A percentile compares a stretch with the other conserved stretches of the same genome.
Evolutionary conservation across 2,797 vertebrate species (phyloP).

Genomic region (Melopsittacus undulatus): DNA sequence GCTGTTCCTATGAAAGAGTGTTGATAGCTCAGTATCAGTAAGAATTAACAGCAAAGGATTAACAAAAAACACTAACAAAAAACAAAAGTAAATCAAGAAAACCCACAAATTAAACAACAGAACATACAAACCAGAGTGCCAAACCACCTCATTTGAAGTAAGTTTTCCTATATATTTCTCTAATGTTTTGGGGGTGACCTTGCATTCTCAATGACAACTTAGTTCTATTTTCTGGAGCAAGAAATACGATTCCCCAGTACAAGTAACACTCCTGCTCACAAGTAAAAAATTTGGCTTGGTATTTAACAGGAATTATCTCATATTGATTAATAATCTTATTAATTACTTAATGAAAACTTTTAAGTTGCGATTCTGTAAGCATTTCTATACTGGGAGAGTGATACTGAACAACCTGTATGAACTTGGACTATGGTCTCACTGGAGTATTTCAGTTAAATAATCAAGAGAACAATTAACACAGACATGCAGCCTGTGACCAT

Average conservation of each 20-base stretch:
- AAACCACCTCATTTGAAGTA: not conserved
- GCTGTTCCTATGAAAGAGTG: constrained; percentile 84
- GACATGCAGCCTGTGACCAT: not conserved
- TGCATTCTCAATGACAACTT: not conserved
- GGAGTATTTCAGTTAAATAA: not conserved
- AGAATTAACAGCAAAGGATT: not conserved
- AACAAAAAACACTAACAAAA: not conserved
- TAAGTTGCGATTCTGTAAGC: not conserved
- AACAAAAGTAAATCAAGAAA: not conserved
- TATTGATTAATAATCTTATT: not conserved
- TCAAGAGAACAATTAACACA: not conserved
- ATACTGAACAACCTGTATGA: not conserved
- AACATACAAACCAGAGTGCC: not conserved
- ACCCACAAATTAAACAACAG: not conserved
- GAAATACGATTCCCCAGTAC: not conserved
- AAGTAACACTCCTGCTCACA: not conserved
- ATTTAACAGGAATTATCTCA: not conserved
- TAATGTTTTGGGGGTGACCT: not conserved
- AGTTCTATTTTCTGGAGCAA: not conserved
- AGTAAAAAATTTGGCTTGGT: not conserved
- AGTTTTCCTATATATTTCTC: not conserved
- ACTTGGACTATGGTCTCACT: not conserved
- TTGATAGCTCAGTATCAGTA: constrained; percentile 2
- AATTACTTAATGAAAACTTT: not conserved
- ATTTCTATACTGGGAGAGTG: not conserved